phyloP scores from a whole-genome alignment of 2,888 invertebrate genomes.

The Mythimna pallens region DNA sequence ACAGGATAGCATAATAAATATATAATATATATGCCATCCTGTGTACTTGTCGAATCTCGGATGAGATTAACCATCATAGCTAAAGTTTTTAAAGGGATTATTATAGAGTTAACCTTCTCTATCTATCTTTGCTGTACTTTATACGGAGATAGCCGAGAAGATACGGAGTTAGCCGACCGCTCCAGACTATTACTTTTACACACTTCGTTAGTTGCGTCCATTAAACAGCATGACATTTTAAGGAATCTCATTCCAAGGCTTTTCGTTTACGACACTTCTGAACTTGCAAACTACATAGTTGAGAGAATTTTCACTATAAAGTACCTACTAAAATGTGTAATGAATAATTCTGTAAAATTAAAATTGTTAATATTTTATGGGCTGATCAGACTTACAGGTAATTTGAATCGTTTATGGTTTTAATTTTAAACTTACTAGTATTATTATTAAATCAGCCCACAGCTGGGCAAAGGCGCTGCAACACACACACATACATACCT shows the following conservation, averaged over 20 bases:
- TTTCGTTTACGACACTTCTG: conserved; percentile 48
- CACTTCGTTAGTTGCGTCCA: conserved; percentile 59
- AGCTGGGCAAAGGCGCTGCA: too few species aligned
- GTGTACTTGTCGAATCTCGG: too few species aligned
- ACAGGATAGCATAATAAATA: too few species aligned
- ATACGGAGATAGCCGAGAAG: conserved; percentile 39
- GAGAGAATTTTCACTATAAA: conserved; percentile 34
- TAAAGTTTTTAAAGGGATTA: too few species aligned
- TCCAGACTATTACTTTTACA: conserved; percentile 60
- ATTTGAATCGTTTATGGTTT: too few species aligned
- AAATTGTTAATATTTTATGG: conserved; percentile 1
- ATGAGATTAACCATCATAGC: too few species aligned
- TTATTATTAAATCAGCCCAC: too few species aligned
- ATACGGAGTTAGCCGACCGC: conserved; percentile 38
- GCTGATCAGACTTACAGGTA: not conserved
- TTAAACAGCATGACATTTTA: conserved; percentile 61
- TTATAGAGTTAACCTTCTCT: conserved; percentile 15
- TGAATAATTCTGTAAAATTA: not conserved
- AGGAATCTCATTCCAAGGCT: conserved; percentile 49
- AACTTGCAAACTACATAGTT: conserved; percentile 44
- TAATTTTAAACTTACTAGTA: too few species aligned
- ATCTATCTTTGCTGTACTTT: not conserved
- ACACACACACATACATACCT: too few species aligned
- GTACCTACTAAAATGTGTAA: conserved; percentile 10
- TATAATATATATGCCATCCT: too few species aligned